These are phyloP conservation scores for Pogonus chalceus DNA, from an alignment of 1,140 invertebrate genomes.

Conservation along the genomic window DNA sequence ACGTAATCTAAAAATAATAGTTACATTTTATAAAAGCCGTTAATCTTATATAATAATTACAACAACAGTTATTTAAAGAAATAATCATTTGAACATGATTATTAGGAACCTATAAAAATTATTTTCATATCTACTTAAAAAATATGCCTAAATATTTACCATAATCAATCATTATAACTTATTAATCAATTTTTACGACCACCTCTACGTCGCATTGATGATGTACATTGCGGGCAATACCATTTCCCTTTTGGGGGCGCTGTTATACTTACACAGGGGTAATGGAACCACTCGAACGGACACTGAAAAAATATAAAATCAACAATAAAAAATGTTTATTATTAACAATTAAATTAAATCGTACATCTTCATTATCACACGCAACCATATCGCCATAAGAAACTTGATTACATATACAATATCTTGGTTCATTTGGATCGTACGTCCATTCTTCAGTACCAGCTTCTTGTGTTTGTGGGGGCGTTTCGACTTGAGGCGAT, in stretches of 20 bases:
- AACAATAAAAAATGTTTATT: too few species aligned
- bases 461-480: constrained; percentile 21
- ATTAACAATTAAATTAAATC: constrained; percentile 22
- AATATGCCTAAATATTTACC: too few species aligned
- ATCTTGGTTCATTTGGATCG: constrained; percentile 88
- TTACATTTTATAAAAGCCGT: too few species aligned
- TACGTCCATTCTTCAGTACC: constrained; percentile 57
- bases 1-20: too few species aligned
- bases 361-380: constrained; percentile 93
- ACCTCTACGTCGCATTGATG: constrained; percentile 77
- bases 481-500: constrained; percentile 22
- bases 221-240: constrained; percentile 93
- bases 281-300: constrained; percentile 98
- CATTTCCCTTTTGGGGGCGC: constrained; percentile 96
- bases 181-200: constrained; percentile 67
- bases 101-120: too few species aligned
- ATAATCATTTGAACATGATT: too few species aligned
- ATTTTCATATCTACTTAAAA: too few species aligned
- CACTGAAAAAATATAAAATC: constrained; percentile 54
- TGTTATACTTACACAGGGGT: constrained; percentile 91
- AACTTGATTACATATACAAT: constrained; percentile 96
- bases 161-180: too few species aligned
- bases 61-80: too few species aligned
- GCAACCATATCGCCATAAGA: constrained; percentile 99
- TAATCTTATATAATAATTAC: too few species aligned